Conservation (phyloP, 2,888 invertebrate species). For the Gari tellinella region DNA sequence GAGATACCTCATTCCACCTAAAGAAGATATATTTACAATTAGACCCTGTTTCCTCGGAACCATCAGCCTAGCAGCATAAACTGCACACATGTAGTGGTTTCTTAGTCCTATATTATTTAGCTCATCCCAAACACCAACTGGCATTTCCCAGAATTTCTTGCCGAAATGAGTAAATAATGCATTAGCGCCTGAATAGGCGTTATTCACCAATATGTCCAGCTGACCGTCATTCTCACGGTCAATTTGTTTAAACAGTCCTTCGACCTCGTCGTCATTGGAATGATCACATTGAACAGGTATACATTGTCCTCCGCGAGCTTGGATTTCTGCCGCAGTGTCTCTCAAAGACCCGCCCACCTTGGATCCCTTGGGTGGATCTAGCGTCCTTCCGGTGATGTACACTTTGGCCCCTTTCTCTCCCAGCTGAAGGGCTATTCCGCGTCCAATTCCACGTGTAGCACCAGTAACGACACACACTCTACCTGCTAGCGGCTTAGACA, state of each 20-base stretch:
- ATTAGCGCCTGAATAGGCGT: constrained; percentile 81
- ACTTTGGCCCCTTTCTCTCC: too few species aligned
- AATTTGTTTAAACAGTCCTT: constrained; percentile 82
- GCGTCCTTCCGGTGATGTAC: too few species aligned
- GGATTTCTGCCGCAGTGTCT: constrained; percentile 56
- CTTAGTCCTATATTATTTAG: constrained; percentile 84
- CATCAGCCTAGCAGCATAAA: constrained; percentile 83
- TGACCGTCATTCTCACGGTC: constrained; percentile 79
- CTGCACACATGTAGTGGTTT: constrained; percentile 85
- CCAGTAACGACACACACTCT: too few species aligned
- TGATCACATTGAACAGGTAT: too few species aligned
- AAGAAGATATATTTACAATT: constrained; percentile 84
- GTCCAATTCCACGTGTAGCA: too few species aligned
- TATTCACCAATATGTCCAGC: too few species aligned
- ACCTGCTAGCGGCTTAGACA: too few species aligned
- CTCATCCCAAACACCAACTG: constrained; percentile 82
- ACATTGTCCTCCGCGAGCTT: constrained; percentile 79
- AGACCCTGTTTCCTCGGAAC: too few species aligned
- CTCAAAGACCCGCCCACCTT: constrained; percentile 28
- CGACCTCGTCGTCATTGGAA: too few species aligned
- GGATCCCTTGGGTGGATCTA: neutral
- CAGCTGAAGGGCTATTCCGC: too few species aligned
- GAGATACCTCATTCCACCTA: constrained; percentile 84
- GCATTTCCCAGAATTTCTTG: constrained; percentile 83
- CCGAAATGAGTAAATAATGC: constrained; percentile 68